Percentiles rank a stretch among this genome's conserved stretches.
Evolutionary conservation across 2,113 vertebrate species (phyloP).

Genomic region (Ariopsis seemanni): DNA sequence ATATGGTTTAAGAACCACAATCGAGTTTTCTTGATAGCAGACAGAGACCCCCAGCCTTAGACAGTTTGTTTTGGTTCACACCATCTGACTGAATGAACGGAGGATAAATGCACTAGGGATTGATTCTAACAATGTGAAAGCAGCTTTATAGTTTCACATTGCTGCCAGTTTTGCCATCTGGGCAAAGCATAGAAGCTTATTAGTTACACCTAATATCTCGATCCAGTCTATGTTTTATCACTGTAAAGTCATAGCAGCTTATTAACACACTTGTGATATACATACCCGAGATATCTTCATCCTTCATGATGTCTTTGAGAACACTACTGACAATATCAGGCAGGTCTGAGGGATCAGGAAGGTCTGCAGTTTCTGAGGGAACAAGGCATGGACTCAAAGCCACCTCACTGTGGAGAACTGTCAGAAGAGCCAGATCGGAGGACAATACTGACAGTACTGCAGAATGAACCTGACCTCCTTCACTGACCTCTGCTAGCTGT

Average conservation of each 20-base stretch:
- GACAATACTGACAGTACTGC: conserved; percentile 83
- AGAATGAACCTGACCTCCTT: conserved; percentile 66
- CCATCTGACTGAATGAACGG: neutral
- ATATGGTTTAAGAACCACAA: neutral
- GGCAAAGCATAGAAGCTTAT: neutral
- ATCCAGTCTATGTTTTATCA: neutral
- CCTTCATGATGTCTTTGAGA: conserved; percentile 67
- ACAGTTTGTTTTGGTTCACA: neutral
- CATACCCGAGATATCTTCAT: conserved; percentile 52
- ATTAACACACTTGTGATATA: neutral
- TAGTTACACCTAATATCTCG: neutral
- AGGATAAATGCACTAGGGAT: neutral
- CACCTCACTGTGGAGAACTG: conserved; percentile 65
- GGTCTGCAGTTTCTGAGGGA: conserved; percentile 51
- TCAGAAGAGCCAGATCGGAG: conserved; percentile 73
- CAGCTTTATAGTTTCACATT: neutral
- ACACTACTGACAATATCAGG: conserved; percentile 78
- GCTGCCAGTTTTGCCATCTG: neutral
- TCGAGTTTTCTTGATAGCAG: neutral
- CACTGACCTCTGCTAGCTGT: conserved; percentile 81
- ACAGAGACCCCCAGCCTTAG: neutral
- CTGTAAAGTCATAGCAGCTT: neutral
- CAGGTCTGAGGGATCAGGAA: conserved; percentile 58
- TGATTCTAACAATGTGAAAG: neutral
- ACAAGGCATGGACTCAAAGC: conserved; percentile 11